These are phyloP conservation scores for Tetrapedia diversipes DNA, from an alignment of 2,888 invertebrate genomes.

Conservation along the genomic window DNA sequence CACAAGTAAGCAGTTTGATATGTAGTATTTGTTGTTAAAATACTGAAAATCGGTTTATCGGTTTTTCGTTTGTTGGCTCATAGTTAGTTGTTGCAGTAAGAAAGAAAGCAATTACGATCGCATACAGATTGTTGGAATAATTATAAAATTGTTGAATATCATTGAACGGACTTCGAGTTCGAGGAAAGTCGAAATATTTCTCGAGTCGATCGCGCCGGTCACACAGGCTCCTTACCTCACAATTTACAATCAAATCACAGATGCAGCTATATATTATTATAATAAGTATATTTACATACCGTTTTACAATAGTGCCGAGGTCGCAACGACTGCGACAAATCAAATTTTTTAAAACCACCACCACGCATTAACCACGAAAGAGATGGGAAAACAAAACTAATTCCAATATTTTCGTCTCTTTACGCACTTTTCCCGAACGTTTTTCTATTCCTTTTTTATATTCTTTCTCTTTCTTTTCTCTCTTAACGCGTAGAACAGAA, in stretches of 20 bases:
- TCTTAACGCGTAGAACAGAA: slow-evolving; percentile 71
- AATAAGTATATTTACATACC: slow-evolving; percentile 82
- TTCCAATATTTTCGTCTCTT: slow-evolving; percentile 55
- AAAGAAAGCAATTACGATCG: too few species aligned
- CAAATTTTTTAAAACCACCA: slow-evolving; percentile 60
- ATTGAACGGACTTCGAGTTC: slow-evolving; percentile 11
- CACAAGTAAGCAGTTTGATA: too few species aligned
- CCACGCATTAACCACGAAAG: slow-evolving; percentile 45
- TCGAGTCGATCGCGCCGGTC: slow-evolving; percentile 54
- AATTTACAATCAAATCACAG: slow-evolving; percentile 81
- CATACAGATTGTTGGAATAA: slow-evolving; percentile 46
- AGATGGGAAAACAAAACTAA: slow-evolving; percentile 42
- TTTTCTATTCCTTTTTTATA: slow-evolving; percentile 67
- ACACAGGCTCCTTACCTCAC: slow-evolving; percentile 82
- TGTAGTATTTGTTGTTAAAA: too few species aligned
- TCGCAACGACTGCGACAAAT: slow-evolving; percentile 71
- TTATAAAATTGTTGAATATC: slow-evolving; percentile 31
- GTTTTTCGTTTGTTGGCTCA: too few species aligned
- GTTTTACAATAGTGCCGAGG: slow-evolving; percentile 80
- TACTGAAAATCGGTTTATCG: too few species aligned
- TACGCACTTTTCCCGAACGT: slow-evolving; percentile 74
- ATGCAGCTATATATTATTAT: slow-evolving; percentile 82
- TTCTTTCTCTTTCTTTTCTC: too few species aligned
- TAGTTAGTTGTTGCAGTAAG: too few species aligned
- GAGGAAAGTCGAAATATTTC: slow-evolving; percentile 34